A percentile compares a stretch with the other conserved stretches of the same genome.
These are phyloP conservation scores for Melanotus villosus DNA, from an alignment of 2,888 invertebrate genomes.

Conservation along the genomic window DNA sequence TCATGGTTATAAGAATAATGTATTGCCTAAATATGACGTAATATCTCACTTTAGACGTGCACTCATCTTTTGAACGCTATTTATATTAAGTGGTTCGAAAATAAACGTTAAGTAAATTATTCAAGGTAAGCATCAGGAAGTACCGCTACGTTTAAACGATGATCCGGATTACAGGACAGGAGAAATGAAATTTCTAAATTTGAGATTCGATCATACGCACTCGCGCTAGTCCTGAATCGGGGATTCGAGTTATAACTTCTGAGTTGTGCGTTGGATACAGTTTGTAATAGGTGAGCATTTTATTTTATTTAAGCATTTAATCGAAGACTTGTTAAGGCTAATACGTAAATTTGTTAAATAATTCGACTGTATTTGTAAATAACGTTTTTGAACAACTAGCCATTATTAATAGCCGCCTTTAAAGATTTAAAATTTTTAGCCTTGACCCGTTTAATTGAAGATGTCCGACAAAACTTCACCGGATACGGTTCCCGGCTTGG, in stretches of 20 bases:
- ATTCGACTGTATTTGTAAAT: no score
- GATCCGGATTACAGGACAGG: slow-evolving; percentile 5
- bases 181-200: slow-evolving; percentile 35
- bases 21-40: slow-evolving; percentile 56
- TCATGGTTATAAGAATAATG: slow-evolving; percentile 38
- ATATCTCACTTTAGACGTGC: slow-evolving; percentile 58
- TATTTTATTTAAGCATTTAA: no score
- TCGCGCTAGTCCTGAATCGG: slow-evolving; percentile 27
- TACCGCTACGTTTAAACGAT: slow-evolving; percentile 6
- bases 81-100: slow-evolving; percentile 41
- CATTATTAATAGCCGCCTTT: not conserved
- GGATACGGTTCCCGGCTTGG: slow-evolving; percentile 80
- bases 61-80: slow-evolving; percentile 52
- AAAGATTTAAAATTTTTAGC: not conserved
- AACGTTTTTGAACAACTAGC: no score
- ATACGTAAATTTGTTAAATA: no score
- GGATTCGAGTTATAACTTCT: slow-evolving; percentile 52
- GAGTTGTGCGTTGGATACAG: not conserved
- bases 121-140: not conserved
- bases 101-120: not conserved
- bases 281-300: slow-evolving; percentile 11
- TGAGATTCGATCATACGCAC: slow-evolving; percentile 36
- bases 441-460: slow-evolving; percentile 27
- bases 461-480: slow-evolving; percentile 64
- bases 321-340: no score